Conservation (phyloP, 2,113 vertebrate species). For the Peromyscus leucopus region DNA sequence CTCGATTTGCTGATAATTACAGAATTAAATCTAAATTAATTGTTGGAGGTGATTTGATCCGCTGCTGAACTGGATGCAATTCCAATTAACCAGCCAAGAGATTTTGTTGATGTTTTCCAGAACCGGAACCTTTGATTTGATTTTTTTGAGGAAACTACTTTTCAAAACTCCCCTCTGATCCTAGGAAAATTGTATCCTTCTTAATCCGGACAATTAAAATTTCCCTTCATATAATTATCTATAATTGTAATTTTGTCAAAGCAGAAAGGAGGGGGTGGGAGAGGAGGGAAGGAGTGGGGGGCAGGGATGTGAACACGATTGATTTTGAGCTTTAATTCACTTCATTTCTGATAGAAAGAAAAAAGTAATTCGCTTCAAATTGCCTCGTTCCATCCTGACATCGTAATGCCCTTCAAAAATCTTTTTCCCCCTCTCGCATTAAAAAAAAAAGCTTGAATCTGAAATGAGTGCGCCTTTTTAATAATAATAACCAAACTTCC, state of each 20-base stretch:
- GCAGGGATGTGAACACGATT: conserved; percentile 96
- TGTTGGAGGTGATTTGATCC: conserved; percentile 99
- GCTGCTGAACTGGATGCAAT: conserved; percentile 95
- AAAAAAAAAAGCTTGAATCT: conserved; percentile 97
- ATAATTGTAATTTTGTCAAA: conserved; percentile 99
- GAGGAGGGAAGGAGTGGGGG: conserved; percentile 82
- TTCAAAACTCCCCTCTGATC: conserved; percentile 97
- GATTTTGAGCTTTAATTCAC: conserved; percentile 99
- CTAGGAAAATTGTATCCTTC: conserved; percentile 94
- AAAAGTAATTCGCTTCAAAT: conserved; percentile 99
- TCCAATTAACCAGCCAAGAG: conserved; percentile 97
- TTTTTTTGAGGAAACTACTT: conserved; percentile 97
- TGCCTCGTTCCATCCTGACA: conserved; percentile 99
- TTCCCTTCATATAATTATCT: conserved; percentile 99
- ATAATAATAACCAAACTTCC: conserved; percentile 99
- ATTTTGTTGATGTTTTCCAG: conserved; percentile 96
- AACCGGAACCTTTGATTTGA: conserved; percentile 98
- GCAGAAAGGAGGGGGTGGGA: conserved; percentile 84
- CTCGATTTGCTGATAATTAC: conserved; percentile 99
- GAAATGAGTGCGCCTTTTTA: conserved; percentile 99
- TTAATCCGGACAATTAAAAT: conserved; percentile 99
- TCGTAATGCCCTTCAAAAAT: conserved; percentile 99
- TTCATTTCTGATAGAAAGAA: conserved; percentile 99
- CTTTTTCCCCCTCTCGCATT: conserved; percentile 97
- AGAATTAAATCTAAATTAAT: conserved; percentile 99